A percentile compares a stretch with the other conserved stretches of the same genome.
Evolutionary conservation across 2,888 invertebrate species (phyloP).

Genomic region (Agrotis exclamationis): DNA sequence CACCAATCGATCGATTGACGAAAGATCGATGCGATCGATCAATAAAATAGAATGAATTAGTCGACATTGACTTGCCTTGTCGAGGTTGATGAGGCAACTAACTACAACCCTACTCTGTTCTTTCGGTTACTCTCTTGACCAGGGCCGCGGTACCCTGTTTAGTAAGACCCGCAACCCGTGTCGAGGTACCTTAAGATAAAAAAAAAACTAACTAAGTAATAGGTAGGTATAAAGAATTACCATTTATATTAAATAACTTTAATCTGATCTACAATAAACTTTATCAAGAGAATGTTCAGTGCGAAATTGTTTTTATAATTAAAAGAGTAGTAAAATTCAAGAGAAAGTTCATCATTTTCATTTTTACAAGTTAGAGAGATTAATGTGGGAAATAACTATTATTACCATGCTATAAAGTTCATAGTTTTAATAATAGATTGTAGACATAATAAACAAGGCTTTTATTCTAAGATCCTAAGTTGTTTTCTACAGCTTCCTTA

Average conservation of each 20-base stretch:
- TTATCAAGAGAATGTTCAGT: slow-evolving; percentile 32
- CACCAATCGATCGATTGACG: too few relatives aligned
- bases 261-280: slow-evolving; percentile 28
- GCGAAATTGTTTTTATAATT: slow-evolving; percentile 37
- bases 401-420: slow-evolving; percentile 8
- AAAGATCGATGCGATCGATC: too few relatives aligned
- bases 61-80: too few relatives aligned
- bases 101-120: too few relatives aligned
- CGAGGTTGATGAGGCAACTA: too few relatives aligned
- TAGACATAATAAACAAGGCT: slow-evolving; percentile 5
- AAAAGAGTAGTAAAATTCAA: slow-evolving; percentile 16
- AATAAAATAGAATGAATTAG: too few relatives aligned
- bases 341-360: slow-evolving; percentile 37
- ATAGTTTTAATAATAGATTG: slow-evolving; percentile 6
- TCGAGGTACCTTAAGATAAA: slow-evolving; percentile 1
- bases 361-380: slow-evolving; percentile 16
- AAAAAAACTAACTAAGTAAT: slow-evolving; percentile 11
- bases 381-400: slow-evolving; percentile 47
- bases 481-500: slow-evolving; percentile 3
- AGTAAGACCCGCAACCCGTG: too few relatives aligned
- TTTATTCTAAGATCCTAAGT: slow-evolving; percentile 29
- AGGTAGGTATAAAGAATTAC: slow-evolving; percentile 3
- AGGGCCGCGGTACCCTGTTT: too few relatives aligned
- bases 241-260: slow-evolving; percentile 19
- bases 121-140: too few relatives aligned